These are phyloP conservation scores for Atherinosoma microstoma DNA, from an alignment of 2,797 vertebrate species.

Conservation along the genomic window DNA sequence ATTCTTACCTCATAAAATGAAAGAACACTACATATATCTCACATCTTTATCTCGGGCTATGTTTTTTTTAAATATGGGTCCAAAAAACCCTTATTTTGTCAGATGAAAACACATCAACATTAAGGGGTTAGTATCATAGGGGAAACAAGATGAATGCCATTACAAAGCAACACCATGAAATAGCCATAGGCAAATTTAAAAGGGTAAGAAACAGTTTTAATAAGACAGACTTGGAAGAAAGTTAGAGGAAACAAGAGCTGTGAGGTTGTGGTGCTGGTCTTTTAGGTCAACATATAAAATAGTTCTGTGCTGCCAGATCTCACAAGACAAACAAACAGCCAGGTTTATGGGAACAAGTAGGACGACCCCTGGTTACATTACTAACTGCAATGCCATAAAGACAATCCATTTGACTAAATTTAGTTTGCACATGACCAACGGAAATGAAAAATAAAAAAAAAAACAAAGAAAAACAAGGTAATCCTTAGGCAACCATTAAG, in stretches of 20 bases:
- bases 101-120: conserved; percentile 33
- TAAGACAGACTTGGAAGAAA: conserved; percentile 31
- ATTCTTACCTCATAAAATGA: conserved; percentile 23
- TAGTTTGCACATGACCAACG: neutral
- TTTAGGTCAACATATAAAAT: conserved; percentile 34
- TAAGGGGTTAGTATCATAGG: conserved; percentile 55
- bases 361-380: neutral
- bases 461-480: neutral
- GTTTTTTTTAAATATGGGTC: conserved; percentile 24
- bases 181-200: conserved; percentile 56
- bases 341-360: neutral
- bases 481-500: neutral
- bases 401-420: neutral
- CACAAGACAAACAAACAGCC: neutral
- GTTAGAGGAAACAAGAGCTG: conserved; percentile 47
- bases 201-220: conserved; percentile 23
- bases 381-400: neutral
- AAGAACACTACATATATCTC: conserved; percentile 11
- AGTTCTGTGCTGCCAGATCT: neutral
- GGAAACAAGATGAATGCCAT: conserved; percentile 46
- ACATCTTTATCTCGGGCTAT: conserved; percentile 37
- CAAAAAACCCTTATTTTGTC: conserved; percentile 19
- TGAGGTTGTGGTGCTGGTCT: conserved; percentile 72
- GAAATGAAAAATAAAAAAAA: neutral
- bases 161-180: conserved; percentile 68